These are phyloP conservation scores for Lutra lutra DNA, from an alignment of 2,797 vertebrate genomes.

Conservation along the genomic window DNA sequence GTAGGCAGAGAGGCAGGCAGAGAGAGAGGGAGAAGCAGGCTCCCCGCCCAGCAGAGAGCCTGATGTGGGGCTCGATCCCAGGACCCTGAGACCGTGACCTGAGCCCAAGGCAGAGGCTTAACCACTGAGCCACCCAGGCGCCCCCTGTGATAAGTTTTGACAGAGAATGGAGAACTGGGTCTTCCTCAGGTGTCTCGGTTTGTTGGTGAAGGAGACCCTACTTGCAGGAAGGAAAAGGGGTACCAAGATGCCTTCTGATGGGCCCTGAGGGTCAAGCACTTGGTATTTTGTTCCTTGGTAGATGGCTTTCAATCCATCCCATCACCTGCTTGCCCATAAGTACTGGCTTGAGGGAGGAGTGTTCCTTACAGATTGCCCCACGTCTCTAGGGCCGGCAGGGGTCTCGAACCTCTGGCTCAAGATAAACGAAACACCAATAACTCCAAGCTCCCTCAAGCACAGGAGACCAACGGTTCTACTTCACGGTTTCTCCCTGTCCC, in stretches of 20 bases:
- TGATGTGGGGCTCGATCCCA: too few species aligned
- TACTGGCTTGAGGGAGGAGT: background rate
- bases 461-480: fast-evolving
- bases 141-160: background rate
- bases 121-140: too few species aligned
- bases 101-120: too few species aligned
- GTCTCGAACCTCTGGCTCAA: background rate
- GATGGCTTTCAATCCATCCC: background rate
- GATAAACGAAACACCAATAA: fast-evolving
- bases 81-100: too few species aligned
- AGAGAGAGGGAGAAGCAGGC: too few species aligned
- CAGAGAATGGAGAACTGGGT: background rate
- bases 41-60: too few species aligned
- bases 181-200: background rate
- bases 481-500: fast-evolving
- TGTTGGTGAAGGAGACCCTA: background rate
- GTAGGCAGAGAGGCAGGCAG: too few species aligned
- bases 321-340: background rate
- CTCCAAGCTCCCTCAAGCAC: fast-evolving
- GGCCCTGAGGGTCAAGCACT: background rate
- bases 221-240: background rate
- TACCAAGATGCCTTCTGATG: background rate
- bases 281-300: background rate
- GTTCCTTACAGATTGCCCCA: background rate
- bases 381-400: background rate